phyloP scores from a whole-genome alignment of 2,797 vertebrate genomes.

The Microctenopoma lineatum region DNA sequence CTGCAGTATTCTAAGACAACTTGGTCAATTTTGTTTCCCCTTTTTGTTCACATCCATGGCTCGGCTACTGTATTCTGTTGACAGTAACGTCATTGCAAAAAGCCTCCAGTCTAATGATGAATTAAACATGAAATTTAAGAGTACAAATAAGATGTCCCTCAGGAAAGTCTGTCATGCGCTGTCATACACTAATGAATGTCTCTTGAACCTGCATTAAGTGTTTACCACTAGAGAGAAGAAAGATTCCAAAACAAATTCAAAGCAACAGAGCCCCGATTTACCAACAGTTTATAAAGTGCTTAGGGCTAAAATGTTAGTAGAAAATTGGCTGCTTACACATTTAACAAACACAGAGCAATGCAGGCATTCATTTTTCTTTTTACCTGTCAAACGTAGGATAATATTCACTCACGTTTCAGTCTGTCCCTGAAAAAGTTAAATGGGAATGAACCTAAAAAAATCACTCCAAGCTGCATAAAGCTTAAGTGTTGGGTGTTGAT shows the following conservation, averaged over 20 bases:
- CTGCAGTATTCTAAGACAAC: conserved; percentile 7
- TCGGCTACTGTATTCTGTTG: conserved; percentile 35
- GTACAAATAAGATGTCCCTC: conserved; percentile 53
- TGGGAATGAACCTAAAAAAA: conserved; percentile 11
- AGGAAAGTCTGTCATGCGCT: conserved; percentile 60
- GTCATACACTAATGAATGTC: conserved; percentile 63
- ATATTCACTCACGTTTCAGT: conserved; percentile 31
- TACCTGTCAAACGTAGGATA: conserved; percentile 45
- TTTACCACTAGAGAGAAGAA: conserved; percentile 55
- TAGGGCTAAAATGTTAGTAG: conserved; percentile 42
- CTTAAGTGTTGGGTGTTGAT: not conserved
- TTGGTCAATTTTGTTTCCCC: conserved; percentile 26
- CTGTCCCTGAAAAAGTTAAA: conserved; percentile 3
- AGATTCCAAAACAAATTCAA: conserved; percentile 45
- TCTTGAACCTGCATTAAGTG: conserved; percentile 63
- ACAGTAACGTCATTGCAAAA: conserved; percentile 38
- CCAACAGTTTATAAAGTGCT: conserved; percentile 47
- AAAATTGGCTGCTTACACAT: conserved; percentile 52
- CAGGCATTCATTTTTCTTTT: conserved; percentile 19
- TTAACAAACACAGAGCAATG: conserved; percentile 31
- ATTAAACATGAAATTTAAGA: conserved; percentile 72
- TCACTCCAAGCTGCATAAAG: not conserved
- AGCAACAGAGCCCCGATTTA: conserved; percentile 39
- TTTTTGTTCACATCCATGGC: conserved; percentile 32
- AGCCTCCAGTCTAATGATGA: conserved; percentile 56